Base-by-base conservation (phyloP, 1,140 invertebrate genomes). In the Drosophila lacteicornis region DNA sequence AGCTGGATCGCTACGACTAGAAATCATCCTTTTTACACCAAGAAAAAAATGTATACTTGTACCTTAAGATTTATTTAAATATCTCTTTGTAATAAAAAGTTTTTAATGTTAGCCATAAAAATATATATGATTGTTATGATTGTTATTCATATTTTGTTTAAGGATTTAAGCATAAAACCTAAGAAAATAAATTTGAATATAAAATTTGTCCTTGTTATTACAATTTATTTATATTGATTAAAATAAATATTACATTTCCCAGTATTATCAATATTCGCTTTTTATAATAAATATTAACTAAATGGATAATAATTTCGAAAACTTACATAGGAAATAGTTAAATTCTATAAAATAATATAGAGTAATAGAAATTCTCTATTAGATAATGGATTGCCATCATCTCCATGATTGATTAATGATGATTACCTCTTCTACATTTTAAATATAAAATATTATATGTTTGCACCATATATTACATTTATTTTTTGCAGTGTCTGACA, bases 1-100 rank as follows among this genome's bases (percentile, higher is more conserved):
- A 59, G 66, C 55, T 82, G 82, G 80, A 66, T 74, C 51, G 53
- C 67, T 66, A 70, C 47, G 49, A 19, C 19, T 7, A 15, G 11
- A 50, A n/a, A 47, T 43, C 36, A 73, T 63, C 68, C 63, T 51
- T 70, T 47, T 1, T 70, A 69, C 67, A 70, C 63, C 0, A 25
- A 19, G 22, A 43, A 12, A 30, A 53, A 53, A 22, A 3, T 49
- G 22, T 22, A 22, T 22, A 22, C 22, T 22, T 22, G 1, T 22
- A 22, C 22, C 0, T 9, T 0, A 30, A 12, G 25, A 15, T 22
- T 42, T 19, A 1, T 17, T 15, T 0, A 9, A 17, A 4, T 12
- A 6, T 25, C 33, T 51, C 11, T 8, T 8, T 7, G 5, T 3
- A 17, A 5, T 0, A 53, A 0, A 11, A 17, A 50, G 4, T 0